A percentile compares a stretch with the other conserved stretches of the same genome.
Conservation (phyloP, 1,140 invertebrate genomes). For the Protaetia brevitarsis region DNA sequence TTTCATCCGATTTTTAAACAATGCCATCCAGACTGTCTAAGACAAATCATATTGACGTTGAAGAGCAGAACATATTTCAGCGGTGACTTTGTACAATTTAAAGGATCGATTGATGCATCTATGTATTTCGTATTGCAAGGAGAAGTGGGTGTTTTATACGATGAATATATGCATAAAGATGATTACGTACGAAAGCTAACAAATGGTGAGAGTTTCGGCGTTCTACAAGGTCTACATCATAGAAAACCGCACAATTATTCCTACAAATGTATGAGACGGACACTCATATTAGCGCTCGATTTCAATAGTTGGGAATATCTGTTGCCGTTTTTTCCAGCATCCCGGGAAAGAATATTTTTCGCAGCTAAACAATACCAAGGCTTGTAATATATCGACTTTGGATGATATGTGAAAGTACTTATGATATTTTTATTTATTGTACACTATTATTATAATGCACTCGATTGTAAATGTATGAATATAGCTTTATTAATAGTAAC, state of each 20-base stretch:
- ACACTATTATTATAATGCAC: no score
- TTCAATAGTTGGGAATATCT: constrained; percentile 10
- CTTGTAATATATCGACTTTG: no score
- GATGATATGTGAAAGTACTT: no score
- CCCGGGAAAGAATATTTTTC: background rate
- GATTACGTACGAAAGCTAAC: background rate
- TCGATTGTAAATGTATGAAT: no score
- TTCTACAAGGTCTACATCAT: constrained; percentile 2
- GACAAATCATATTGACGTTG: constrained; percentile 1
- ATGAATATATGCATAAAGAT: constrained; percentile 14
- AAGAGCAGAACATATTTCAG: background rate
- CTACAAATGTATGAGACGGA: background rate
- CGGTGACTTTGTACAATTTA: constrained; percentile 19
- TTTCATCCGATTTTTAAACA: constrained; percentile 16
- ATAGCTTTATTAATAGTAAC: no score
- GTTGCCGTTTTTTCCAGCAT: constrained; percentile 6
- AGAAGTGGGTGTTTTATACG: background rate
- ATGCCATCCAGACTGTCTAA: constrained; percentile 11
- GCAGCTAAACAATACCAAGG: background rate
- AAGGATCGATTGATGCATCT: constrained; percentile 7
- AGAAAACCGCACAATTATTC: constrained; percentile 18
- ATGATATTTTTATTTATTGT: no score
- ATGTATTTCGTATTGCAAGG: constrained; percentile 23
- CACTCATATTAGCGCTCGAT: background rate
- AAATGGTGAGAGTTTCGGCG: background rate